Conservation (phyloP, 2,113 vertebrate species). For the Apus apus region DNA sequence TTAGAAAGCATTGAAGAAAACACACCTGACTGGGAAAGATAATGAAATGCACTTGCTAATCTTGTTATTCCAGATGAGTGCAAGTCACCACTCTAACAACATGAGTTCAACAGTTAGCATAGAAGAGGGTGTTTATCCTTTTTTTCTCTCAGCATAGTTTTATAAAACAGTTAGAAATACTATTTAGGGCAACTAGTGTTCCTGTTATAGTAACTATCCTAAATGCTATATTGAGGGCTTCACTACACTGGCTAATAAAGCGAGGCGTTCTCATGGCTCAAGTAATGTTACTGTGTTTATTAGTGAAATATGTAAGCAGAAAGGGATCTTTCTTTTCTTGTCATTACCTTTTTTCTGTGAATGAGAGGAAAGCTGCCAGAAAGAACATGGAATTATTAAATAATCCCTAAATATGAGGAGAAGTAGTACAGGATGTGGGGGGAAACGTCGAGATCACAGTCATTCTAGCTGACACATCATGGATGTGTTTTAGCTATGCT, state of each 20-base stretch:
- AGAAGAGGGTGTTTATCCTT: neutral
- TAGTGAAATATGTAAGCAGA: neutral
- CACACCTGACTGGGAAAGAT: constrained; percentile 3
- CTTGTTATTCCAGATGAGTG: neutral
- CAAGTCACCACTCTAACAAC: neutral
- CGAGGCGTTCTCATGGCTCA: neutral
- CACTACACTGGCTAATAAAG: neutral
- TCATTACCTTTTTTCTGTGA: neutral
- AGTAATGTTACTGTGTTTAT: neutral
- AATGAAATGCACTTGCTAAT: constrained; percentile 1
- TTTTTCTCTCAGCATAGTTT: neutral
- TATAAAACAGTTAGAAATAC: neutral
- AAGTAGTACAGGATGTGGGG: neutral
- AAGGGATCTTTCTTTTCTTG: neutral
- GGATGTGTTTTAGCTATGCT: neutral
- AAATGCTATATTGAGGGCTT: neutral
- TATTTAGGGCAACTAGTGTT: neutral
- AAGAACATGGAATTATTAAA: neutral
- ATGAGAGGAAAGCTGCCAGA: neutral
- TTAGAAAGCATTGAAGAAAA: neutral
- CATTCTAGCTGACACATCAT: neutral
- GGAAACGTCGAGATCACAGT: neutral
- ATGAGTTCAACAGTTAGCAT: neutral
- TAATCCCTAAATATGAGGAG: neutral
- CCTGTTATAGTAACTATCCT: neutral